phyloP scores from a whole-genome alignment of 2,113 vertebrate genomes.

The Azemiops feae region DNA sequence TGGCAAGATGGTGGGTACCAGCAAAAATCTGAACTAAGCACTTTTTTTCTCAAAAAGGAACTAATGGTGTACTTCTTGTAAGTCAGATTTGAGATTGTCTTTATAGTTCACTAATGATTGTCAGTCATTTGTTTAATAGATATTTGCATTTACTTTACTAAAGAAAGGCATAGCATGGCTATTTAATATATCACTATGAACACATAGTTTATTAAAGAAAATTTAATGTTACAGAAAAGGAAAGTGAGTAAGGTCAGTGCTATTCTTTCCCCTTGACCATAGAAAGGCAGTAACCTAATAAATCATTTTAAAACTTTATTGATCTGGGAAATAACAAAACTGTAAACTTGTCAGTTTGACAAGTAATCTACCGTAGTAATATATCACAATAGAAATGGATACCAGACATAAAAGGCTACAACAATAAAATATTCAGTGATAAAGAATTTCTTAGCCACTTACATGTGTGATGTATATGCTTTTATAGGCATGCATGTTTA shows the following conservation, averaged over 20 bases:
- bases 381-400: conserved; percentile 35
- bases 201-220: conserved; percentile 12
- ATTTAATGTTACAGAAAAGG: conserved; percentile 9
- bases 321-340: conserved; percentile 39
- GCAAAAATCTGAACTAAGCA: background rate
- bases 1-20: background rate
- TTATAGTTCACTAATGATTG: background rate
- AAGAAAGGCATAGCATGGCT: background rate
- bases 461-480: background rate
- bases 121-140: background rate
- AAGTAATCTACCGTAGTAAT: conserved; percentile 30
- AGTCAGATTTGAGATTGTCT: background rate
- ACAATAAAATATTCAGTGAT: conserved; percentile 31
- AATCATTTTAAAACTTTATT: conserved; percentile 41
- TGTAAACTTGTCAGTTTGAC: conserved; percentile 37
- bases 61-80: background rate
- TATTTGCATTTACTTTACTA: conserved; percentile 7
- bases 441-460: conserved; percentile 2
- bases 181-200: background rate
- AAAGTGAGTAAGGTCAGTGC: conserved; percentile 25
- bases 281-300: conserved; percentile 22
- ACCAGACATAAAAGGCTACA: conserved; percentile 29
- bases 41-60: background rate
- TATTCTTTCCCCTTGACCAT: conserved; percentile 25
- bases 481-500: background rate